Evolutionary conservation across 2,888 invertebrate species (phyloP), one percentile per base, ranked within the genome.

Genomic region (Agrochola macilenta): DNA sequence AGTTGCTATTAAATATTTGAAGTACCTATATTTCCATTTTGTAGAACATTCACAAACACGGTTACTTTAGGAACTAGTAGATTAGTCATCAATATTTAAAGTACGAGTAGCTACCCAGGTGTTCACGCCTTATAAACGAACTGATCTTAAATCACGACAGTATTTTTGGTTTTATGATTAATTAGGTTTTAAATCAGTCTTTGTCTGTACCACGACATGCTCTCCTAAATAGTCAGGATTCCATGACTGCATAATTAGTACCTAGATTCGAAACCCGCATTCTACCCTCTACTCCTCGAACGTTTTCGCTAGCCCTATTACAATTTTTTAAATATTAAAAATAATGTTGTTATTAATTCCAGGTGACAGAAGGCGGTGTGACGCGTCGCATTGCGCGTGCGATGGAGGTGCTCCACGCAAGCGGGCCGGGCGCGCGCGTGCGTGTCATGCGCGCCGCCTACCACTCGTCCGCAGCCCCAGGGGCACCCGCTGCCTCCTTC

Each of bases 361-460:
- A 96, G 96, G 95, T 96, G 82, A 95, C 94, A 60, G 95, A 95
- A 86, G 96, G 95, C 26, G 96, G 96, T 12, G 95, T 96, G 86
- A 96, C 96, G 82, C 95, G 97, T 76, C 97, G 96, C 52, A 96
- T 97, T 60, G 96, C 96, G 70, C 95, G 96, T 2, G 96, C 96
- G 0, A 97, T 98, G 96, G 98, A 98, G 94, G 98, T 98, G 89
- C 97, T 98, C 86, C 97, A 98, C 91, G 97, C 98, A 73, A 97
- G 97, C 91, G 97, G 97, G 81, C 97, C 98, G 65, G 97, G 97
- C 12, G 97, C 98, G 69, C 97, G 97, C 52, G 96, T 98, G 90
- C 98, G 98, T 89, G 98, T 98, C 83, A 97, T 98, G 96, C 97
- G 98, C 87, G 97, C 98, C 65, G 93, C 97, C 0, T 96, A 95